Evolutionary conservation across 2,888 invertebrate species (phyloP).

Genomic region (Tetragonula carbonaria): DNA sequence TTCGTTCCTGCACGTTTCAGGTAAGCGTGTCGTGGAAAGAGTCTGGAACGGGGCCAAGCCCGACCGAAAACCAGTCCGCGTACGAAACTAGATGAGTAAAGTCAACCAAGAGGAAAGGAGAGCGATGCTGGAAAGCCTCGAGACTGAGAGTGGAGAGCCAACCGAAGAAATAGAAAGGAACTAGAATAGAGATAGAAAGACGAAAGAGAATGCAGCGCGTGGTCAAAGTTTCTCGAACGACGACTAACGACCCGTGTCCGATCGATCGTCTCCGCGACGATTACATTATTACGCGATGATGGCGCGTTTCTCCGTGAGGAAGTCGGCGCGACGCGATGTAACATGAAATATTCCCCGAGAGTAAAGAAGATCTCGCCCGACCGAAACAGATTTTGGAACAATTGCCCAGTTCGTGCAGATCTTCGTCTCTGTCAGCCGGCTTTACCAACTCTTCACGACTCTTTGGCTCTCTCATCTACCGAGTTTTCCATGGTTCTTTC

Average conservation of each 20-base stretch:
- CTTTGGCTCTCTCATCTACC: neutral
- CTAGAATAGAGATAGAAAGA: neutral
- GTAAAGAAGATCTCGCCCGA: neutral
- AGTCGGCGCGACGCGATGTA: neutral
- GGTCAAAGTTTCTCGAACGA: constrained; percentile 33
- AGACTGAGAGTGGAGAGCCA: neutral
- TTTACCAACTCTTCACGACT: constrained; percentile 29
- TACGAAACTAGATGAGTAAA: constrained; percentile 56
- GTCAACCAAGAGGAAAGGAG: constrained; percentile 23
- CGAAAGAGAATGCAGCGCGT: neutral
- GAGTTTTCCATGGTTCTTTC: neutral
- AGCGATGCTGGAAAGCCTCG: neutral
- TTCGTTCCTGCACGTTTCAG: constrained; percentile 52
- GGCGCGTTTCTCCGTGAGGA: neutral
- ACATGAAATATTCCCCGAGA: neutral
- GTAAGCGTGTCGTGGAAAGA: constrained; percentile 55
- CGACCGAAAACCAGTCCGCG: constrained; percentile 49
- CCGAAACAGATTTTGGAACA: constrained; percentile 26
- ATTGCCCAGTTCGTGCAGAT: neutral
- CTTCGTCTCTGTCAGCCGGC: constrained; percentile 21
- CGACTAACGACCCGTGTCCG: constrained; percentile 33
- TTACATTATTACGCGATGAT: neutral
- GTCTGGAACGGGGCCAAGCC: constrained; percentile 68
- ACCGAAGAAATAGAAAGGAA: neutral
- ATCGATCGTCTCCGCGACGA: constrained; percentile 39